Percentiles rank a stretch among this genome's conserved stretches.
These are phyloP conservation scores for Zaprionus nigranus DNA, from an alignment of 1,140 invertebrate genomes.

Conservation along the genomic window DNA sequence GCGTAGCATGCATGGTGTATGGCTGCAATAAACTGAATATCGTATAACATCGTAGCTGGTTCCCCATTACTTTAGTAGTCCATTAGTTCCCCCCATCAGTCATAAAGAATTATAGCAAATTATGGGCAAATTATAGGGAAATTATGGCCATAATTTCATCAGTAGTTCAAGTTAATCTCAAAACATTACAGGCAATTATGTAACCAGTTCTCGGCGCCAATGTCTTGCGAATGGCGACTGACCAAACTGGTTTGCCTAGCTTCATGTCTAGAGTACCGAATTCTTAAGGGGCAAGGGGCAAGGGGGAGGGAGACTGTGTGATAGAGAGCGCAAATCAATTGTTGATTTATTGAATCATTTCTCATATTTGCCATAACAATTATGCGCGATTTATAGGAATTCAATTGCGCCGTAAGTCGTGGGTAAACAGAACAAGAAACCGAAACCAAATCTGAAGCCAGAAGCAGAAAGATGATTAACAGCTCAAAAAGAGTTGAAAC, in stretches of 20 bases:
- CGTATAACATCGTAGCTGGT: too few species aligned
- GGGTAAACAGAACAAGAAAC: conserved; percentile 1
- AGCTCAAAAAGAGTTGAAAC: background rate
- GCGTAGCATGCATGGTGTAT: too few species aligned
- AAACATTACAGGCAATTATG: background rate
- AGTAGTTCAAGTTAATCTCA: background rate
- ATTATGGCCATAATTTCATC: background rate
- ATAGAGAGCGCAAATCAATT: background rate
- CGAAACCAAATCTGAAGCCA: background rate
- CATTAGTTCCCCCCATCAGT: background rate
- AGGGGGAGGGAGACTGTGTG: background rate
- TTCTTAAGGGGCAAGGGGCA: background rate
- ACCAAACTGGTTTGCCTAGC: background rate
- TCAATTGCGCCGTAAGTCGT: conserved; percentile 1
- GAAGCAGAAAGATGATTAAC: background rate
- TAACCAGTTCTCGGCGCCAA: background rate
- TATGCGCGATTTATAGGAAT: conserved; percentile 11
- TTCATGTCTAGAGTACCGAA: background rate
- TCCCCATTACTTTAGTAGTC: background rate
- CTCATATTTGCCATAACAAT: conserved; percentile 10
- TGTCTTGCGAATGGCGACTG: background rate
- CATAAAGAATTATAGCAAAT: background rate
- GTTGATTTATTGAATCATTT: conserved; percentile 9
- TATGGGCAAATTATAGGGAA: background rate
- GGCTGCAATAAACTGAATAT: too few species aligned